Base-by-base conservation (phyloP, 2,113 vertebrate species). In the Triplophysa rosa region DNA sequence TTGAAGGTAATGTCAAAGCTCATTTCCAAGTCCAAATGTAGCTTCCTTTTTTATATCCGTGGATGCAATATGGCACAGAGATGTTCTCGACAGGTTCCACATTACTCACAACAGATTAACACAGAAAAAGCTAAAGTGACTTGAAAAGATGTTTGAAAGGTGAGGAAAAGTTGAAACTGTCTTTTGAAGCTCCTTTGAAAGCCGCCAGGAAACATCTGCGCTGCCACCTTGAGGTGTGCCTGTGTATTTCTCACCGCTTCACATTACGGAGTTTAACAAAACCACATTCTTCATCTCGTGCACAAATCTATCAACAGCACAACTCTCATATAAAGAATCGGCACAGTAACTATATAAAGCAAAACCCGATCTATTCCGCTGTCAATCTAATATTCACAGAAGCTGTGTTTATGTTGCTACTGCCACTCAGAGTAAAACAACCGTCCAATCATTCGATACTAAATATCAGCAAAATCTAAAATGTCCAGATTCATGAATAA, bases 191-290 rank as follows among this genome's bases (percentile, higher is more conserved):
- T 29, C 4, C 52, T 19, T 45, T 66, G 29, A 64, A 82, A 52
- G 21, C 42, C 23, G 45, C 61, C 61, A 72, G 67, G 67, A 81
- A 88, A 86, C 83, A 85, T 69, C 83, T 89, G 91, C 88, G 72
- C 87, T 92, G 90, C 91, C 90, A 90, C 85, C 89, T 91, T 87
- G 86, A 91, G 89, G 89, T 83, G 83, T 85, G 78, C 68, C 78
- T 52, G 70, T 84, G 88, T 79, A 87, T 67, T 82, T 81, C 77
- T 67, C n/a, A 37, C 29, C 16, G 2, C n/a, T 40, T 67, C 16
- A 29, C 59, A 67, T 66, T 49, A 24, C 54, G 61, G 58, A 62
- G 4, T 45, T 45, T 37, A 1, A 45, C 42, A 12, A 45, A 37
- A 37, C 33, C 33, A 61, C 19, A 59, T 23, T n/a, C 26, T 42